phyloP scores from a whole-genome alignment of 2,888 invertebrate genomes.

The Athalia circularis region DNA sequence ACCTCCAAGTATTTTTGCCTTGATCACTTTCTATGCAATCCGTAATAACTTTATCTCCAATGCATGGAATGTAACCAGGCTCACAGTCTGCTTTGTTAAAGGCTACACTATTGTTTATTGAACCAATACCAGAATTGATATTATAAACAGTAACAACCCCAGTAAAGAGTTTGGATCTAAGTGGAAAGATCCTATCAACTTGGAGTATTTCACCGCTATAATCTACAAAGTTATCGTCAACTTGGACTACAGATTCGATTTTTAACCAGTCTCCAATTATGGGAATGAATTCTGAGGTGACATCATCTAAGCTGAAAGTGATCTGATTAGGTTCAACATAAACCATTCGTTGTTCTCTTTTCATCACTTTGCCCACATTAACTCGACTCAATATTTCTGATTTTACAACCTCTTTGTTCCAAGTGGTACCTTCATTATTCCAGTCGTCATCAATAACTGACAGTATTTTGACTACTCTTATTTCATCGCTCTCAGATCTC shows the following conservation, averaged over 20 bases:
- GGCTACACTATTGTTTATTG: conserved; percentile 78
- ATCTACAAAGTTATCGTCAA: conserved; percentile 77
- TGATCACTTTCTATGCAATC: conserved; percentile 86
- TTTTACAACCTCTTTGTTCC: conserved; percentile 50
- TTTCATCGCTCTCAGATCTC: conserved; percentile 70
- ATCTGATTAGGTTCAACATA: conserved; percentile 77
- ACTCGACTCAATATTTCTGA: conserved; percentile 60
- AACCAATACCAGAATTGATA: conserved; percentile 71
- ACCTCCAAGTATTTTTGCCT: conserved; percentile 78
- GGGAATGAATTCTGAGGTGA: conserved; percentile 81
- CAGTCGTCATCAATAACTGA: conserved; percentile 73
- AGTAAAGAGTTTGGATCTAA: conserved; percentile 77
- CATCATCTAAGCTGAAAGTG: conserved; percentile 79
- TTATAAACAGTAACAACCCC: conserved; percentile 76
- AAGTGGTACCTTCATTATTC: conserved; percentile 63
- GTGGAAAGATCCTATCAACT: conserved; percentile 78
- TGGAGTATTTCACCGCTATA: conserved; percentile 78
- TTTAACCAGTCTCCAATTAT: conserved; percentile 83
- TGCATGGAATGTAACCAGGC: conserved; percentile 76
- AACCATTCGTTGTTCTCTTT: conserved; percentile 70
- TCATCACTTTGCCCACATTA: conserved; percentile 73
- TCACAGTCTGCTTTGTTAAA: conserved; percentile 78
- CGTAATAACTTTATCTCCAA: conserved; percentile 80
- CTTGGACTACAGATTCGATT: conserved; percentile 79
- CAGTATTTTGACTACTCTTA: conserved; percentile 78